A percentile compares a stretch with the other conserved stretches of the same genome.
Evolutionary conservation across 2,113 vertebrate genomes (phyloP).

Genomic region (Aphelocoma coerulescens): DNA sequence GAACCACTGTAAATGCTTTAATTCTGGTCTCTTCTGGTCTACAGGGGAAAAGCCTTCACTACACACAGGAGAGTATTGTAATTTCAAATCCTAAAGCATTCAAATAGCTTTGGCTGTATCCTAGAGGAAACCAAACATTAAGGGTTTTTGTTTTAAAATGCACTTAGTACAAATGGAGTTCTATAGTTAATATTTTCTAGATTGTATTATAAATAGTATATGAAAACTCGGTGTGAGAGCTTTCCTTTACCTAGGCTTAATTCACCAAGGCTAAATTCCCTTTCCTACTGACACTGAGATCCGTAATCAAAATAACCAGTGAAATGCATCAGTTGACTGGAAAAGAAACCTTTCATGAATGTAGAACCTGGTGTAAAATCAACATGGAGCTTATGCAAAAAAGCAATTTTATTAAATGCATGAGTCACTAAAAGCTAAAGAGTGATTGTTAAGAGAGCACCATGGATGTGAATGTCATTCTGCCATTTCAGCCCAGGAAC

Average conservation of each 20-base stretch:
- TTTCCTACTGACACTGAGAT: background rate
- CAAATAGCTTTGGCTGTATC: conserved; percentile 19
- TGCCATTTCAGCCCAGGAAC: background rate
- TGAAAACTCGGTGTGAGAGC: background rate
- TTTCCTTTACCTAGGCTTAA: background rate
- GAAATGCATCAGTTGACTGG: background rate
- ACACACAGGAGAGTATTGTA: background rate
- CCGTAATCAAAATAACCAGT: background rate
- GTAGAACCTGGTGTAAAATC: background rate
- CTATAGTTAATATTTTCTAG: background rate
- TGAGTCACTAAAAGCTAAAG: background rate
- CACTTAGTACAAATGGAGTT: background rate
- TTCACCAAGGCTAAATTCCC: background rate
- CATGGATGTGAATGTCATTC: background rate
- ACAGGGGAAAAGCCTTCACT: background rate
- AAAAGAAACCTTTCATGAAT: background rate
- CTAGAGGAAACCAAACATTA: conserved; percentile 7
- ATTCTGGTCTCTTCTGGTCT: conserved; percentile 15
- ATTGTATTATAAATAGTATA: background rate
- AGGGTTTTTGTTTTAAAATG: background rate
- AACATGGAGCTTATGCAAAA: background rate
- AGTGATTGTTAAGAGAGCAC: background rate
- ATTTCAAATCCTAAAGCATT: conserved; percentile 22
- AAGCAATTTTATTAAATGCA: background rate
- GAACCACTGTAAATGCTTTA: conserved; percentile 11